Percentiles rank a stretch among this genome's conserved stretches.
phyloP scores from a whole-genome alignment of 2,113 vertebrate species.

The Plectropomus leopardus region DNA sequence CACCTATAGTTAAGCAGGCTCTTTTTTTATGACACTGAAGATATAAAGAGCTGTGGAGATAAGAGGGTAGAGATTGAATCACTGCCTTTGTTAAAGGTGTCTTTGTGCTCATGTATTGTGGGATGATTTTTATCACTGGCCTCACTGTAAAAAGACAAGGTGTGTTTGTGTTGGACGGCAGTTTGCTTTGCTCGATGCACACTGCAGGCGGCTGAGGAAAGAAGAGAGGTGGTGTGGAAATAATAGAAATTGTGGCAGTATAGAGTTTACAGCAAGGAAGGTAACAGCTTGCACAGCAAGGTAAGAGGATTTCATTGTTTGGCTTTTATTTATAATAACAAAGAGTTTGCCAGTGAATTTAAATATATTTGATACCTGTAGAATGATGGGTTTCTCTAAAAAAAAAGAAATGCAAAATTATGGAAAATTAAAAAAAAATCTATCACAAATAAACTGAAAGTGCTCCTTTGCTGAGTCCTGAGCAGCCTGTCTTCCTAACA shows the following conservation, averaged over 20 bases:
- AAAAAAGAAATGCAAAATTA: constrained; percentile 9
- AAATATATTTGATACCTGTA: background rate
- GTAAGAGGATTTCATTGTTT: constrained; percentile 64
- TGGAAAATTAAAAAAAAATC: background rate
- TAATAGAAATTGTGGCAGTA: constrained; percentile 26
- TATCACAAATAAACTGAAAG: constrained; percentile 16
- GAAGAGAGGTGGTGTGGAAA: constrained; percentile 44
- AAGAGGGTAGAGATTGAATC: constrained; percentile 75
- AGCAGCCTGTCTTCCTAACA: constrained; percentile 25
- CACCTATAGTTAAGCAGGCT: constrained; percentile 29
- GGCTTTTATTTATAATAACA: constrained; percentile 1
- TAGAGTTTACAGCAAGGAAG: background rate
- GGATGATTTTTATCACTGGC: constrained; percentile 76
- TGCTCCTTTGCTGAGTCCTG: background rate
- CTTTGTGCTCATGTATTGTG: constrained; percentile 76
- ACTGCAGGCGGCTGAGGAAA: constrained; percentile 65
- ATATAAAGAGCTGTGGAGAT: constrained; percentile 58
- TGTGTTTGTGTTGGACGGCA: constrained; percentile 71
- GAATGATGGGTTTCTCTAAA: background rate
- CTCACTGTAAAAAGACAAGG: constrained; percentile 76
- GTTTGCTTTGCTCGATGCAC: constrained; percentile 58
- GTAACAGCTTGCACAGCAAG: constrained; percentile 32
- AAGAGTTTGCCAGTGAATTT: background rate
- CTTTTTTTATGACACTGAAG: constrained; percentile 62
- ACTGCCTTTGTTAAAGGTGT: constrained; percentile 74